Base-by-base conservation (phyloP, 2,797 vertebrate genomes). In the Cercopithecus petaurista region DNA sequence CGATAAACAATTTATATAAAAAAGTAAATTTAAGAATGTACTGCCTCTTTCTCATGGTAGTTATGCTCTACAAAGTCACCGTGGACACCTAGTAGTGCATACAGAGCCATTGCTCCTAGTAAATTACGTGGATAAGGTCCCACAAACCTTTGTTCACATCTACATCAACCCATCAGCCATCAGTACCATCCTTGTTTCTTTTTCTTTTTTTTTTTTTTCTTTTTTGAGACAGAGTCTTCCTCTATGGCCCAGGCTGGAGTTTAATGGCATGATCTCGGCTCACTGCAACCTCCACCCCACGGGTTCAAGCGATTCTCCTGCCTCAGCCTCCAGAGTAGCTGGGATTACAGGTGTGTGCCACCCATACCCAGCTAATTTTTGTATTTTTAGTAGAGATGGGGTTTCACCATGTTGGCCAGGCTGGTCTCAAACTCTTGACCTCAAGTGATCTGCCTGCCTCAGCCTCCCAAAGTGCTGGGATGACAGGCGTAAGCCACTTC, bases 91-190 rank as follows among this genome's bases (percentile, higher is more conserved):
- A 30, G 26, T 4, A 19, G 26, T 5, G 15, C 46, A 14, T 2
- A 9, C 11, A 6, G 11, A 48, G 19, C 24, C 26, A 1, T 0
- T 1, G 72, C 12, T 83, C 28, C 22, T 7, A 30, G 6, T 17
- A 1, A 12, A 59, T 61, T 14, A 8, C 12, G 1, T 36, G 13
- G 50, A 1, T 39, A 10, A 2, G 50, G 13, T 39, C 50, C 50
- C 1, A 17, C 4, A 1, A 81, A 36, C 22, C 24, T 36, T 5
- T 8, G 33, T 4, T 26, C 52, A 61, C 0, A 24, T 79, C 36
- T 33, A 12, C 61, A 52, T 48, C 33, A 17, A 9, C 1, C 5
- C 19, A 3, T 41, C 50, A 48, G 5, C 5, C 19, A 3, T 36
- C n/a, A 48, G 6, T 8, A 24, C 7, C 7, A 7, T 4, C 24